These are phyloP conservation scores for Amyelois transitella DNA, from an alignment of 1,140 invertebrate species.

Conservation along the genomic window DNA sequence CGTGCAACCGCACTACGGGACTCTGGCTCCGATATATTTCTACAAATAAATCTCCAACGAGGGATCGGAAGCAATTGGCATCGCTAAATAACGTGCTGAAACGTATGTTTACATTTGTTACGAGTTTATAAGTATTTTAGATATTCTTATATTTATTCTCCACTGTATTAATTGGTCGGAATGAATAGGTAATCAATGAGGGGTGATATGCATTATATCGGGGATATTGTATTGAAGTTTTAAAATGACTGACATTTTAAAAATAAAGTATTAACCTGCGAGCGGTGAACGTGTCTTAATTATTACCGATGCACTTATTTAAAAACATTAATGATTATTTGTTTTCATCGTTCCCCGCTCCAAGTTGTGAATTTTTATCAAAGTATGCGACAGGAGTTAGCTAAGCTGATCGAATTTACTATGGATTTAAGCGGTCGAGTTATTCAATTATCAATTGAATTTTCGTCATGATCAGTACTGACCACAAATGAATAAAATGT, in stretches of 20 bases:
- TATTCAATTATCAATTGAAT: slow-evolving; percentile 53
- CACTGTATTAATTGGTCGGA: slow-evolving; percentile 56
- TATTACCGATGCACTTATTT: slow-evolving; percentile 26
- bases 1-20: slow-evolving; percentile 40
- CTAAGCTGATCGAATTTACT: slow-evolving; percentile 73
- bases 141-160: slow-evolving; percentile 75
- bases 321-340: slow-evolving; percentile 19
- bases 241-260: slow-evolving; percentile 58
- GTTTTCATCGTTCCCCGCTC: slow-evolving; percentile 43
- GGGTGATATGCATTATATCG: slow-evolving; percentile 9
- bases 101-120: slow-evolving; percentile 74
- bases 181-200: slow-evolving; percentile 25
- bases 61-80: slow-evolving; percentile 47
- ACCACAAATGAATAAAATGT: slow-evolving; percentile 38
- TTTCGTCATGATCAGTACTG: slow-evolving; percentile 46
- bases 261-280: slow-evolving; percentile 41
- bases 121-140: slow-evolving; percentile 76
- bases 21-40: slow-evolving; percentile 56
- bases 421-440: slow-evolving; percentile 67
- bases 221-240: slow-evolving; percentile 16
- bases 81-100: slow-evolving; percentile 42
- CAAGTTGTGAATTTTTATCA: slow-evolving; percentile 33
- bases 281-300: slow-evolving; percentile 34
- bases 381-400: slow-evolving; percentile 43
- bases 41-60: slow-evolving; percentile 48